Evolutionary conservation across 2,797 vertebrate genomes (phyloP), one percentile per base, ranked within the genome.

Genomic region (Chrysocyon brachyurus): DNA sequence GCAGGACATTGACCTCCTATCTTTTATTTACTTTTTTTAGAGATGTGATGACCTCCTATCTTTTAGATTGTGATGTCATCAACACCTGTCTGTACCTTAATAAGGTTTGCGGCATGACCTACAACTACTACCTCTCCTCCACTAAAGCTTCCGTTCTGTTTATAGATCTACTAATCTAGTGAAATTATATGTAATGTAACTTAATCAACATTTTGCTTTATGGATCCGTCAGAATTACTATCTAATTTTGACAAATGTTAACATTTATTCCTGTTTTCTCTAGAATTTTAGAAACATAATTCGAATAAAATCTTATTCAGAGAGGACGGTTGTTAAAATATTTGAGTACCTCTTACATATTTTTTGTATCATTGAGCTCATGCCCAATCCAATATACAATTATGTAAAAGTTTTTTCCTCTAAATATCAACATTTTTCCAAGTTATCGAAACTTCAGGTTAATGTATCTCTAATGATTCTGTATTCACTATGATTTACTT

Each of bases 391-490:
- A 87, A 91, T 87, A 91, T 81, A 66, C 15, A 88, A 81, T 91
- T 94, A 92, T 85, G 24, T 46, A 93, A 90, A 78, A 75, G 6
- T 66, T 90, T 86, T 78, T 54, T 12, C 33, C 56, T 24, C 78
- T 75, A 97, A 95, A 84, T 92, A 79, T 86, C 94, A 97, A 33
- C n/a, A 96, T 91, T 96, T 96, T 63, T 49, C 19, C 56, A 95
- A 61, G 63, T 90, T 96, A 90, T 90, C 96, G 79, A 94, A 96
- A 87, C 28, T 87, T 46, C 22, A 86, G 89, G 59, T 92, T 97
- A 91, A 90, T 59, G 59, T 89, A 72, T 63, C 85, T 70, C 40
- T 95, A 87, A 4, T 90, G 64, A 82, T 7, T 54, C 66, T 28
- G 19, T 14, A 24, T 72, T 94, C 85, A 95, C 1, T 28, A 11